These are phyloP conservation scores for Rhinophrynus dorsalis DNA, from an alignment of 2,797 vertebrate genomes.

Conservation along the genomic window DNA sequence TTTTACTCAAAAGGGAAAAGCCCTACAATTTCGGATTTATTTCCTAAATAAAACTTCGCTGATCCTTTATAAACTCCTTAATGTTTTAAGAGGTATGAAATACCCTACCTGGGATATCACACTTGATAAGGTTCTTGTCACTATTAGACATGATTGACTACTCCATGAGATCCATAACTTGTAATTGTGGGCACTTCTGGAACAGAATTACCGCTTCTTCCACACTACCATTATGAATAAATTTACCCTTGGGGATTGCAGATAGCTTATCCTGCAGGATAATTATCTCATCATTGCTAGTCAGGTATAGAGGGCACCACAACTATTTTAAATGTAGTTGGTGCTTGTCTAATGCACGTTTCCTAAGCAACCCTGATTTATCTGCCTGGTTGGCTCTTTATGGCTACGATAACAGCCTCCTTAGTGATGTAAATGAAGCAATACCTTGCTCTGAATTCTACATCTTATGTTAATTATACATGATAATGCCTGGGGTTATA, in stretches of 20 bases:
- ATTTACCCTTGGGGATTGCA: neutral
- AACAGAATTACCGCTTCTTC: neutral
- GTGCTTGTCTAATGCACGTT: slow-evolving; percentile 16
- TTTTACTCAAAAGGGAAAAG: too few relatives aligned
- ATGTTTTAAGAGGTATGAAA: neutral
- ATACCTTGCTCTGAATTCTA: slow-evolving; percentile 28
- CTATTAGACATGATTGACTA: slow-evolving; percentile 22
- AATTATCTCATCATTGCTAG: slow-evolving; percentile 21
- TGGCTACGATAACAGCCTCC: slow-evolving; percentile 7
- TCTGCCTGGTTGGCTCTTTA: slow-evolving; percentile 8
- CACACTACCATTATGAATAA: neutral
- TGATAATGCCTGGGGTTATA: slow-evolving; percentile 24
- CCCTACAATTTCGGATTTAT: too few relatives aligned
- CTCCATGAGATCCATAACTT: slow-evolving; percentile 5
- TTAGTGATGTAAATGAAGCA: slow-evolving; percentile 32
- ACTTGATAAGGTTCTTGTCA: slow-evolving; percentile 12
- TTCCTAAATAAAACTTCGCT: too few relatives aligned
- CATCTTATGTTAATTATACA: slow-evolving; percentile 35
- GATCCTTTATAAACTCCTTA: neutral
- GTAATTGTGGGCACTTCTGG: neutral
- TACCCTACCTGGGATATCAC: too few relatives aligned
- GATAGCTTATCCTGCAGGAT: slow-evolving; percentile 7
- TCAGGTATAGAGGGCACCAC: slow-evolving; percentile 13
- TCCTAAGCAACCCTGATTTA: slow-evolving; percentile 37
- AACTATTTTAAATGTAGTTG: neutral